Percentiles rank a stretch among this genome's conserved stretches.
Evolutionary conservation across 2,888 invertebrate species (phyloP).

Genomic region (Camptogramma bilineatum): DNA sequence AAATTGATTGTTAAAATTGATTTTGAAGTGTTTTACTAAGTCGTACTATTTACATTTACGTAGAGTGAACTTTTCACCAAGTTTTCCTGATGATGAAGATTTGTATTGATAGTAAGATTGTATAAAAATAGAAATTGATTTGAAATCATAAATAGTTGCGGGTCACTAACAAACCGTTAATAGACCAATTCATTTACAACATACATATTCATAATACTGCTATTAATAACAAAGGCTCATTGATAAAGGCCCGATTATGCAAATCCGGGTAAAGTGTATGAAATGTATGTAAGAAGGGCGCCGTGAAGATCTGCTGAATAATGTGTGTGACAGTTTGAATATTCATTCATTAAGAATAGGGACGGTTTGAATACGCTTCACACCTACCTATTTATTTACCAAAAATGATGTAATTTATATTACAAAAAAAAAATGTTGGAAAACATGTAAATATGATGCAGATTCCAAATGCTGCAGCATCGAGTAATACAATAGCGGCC

Average conservation of each 20-base stretch:
- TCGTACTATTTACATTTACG: too few species aligned
- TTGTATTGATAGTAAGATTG: too few species aligned
- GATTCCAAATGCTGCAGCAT: too few species aligned
- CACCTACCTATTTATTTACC: slow-evolving; percentile 11
- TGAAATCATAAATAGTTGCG: too few species aligned
- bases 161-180: slow-evolving; percentile 1
- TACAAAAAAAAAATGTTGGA: too few species aligned
- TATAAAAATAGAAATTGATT: too few species aligned
- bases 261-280: slow-evolving; percentile 49
- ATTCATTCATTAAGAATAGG: slow-evolving; percentile 49
- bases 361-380: slow-evolving; percentile 28
- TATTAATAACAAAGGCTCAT: slow-evolving; percentile 22
- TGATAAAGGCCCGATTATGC: slow-evolving; percentile 38
- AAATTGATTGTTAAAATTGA: too few species aligned
- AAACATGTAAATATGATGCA: too few species aligned
- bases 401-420: neutral
- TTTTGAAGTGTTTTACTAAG: too few species aligned
- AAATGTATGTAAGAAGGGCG: slow-evolving; percentile 63
- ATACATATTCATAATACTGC: slow-evolving; percentile 18
- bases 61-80: too few species aligned
- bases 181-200: slow-evolving; percentile 15
- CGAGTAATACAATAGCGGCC: too few species aligned
- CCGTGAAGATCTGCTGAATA: slow-evolving; percentile 46
- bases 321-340: slow-evolving; percentile 51
- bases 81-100: too few species aligned